Evolutionary conservation across 1,140 invertebrate genomes (phyloP).

Genomic region (Drosophila insularis): DNA sequence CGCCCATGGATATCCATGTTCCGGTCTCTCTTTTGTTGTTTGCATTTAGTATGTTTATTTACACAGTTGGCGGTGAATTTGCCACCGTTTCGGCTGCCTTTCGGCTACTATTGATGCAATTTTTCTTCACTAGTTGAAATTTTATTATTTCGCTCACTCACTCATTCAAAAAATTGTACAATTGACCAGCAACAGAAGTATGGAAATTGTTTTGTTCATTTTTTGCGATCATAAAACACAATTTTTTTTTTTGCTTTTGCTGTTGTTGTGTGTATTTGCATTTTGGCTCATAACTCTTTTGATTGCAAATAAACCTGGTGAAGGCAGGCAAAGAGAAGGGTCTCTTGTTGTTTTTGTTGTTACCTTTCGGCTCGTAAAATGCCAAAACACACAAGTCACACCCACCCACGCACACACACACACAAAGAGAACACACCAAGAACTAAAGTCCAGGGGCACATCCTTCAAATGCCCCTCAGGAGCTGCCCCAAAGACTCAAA

Average conservation of each 20-base stretch:
- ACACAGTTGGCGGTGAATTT: constrained; percentile 75
- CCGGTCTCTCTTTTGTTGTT: neutral
- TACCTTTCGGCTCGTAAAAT: constrained; percentile 69
- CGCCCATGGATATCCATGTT: neutral
- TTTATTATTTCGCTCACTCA: constrained; percentile 19
- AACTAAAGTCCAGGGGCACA: constrained; percentile 46
- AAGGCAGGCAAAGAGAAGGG: constrained; percentile 32
- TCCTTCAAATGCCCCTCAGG: constrained; percentile 55
- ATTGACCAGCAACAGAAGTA: constrained; percentile 35
- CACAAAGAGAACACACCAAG: constrained; percentile 30
- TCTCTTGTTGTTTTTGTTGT: constrained; percentile 46
- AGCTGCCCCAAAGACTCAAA: constrained; percentile 27
- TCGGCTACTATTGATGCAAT: constrained; percentile 30
- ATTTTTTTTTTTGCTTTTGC: constrained; percentile 29
- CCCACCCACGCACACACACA: constrained; percentile 62
- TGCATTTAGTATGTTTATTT: constrained; percentile 53
- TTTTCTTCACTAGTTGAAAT: constrained; percentile 8
- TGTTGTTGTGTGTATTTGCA: constrained; percentile 62
- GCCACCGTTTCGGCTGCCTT: constrained; percentile 41
- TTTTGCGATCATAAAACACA: constrained; percentile 55
- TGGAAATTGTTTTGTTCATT: constrained; percentile 1
- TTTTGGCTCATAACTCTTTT: constrained; percentile 79
- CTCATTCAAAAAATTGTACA: constrained; percentile 43
- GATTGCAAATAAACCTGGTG: constrained; percentile 71
- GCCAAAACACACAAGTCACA: constrained; percentile 64